These are phyloP conservation scores for Eulithis testata DNA, from an alignment of 2,888 invertebrate genomes.

Conservation along the genomic window DNA sequence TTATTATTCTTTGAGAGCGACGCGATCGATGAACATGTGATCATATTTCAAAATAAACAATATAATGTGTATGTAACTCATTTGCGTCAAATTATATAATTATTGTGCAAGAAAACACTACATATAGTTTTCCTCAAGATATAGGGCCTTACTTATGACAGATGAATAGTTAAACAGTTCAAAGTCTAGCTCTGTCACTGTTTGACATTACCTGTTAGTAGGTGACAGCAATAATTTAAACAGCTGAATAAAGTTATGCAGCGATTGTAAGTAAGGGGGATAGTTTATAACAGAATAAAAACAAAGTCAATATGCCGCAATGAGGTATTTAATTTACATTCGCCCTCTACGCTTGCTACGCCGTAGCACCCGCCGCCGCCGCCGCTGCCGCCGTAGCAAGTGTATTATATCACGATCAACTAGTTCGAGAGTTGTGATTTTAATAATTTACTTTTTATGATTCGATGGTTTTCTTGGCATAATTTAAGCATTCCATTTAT, in stretches of 20 bases:
- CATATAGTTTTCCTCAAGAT: not conserved
- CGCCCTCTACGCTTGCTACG: conserved; percentile 30
- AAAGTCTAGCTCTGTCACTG: too few species aligned
- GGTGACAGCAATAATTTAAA: too few species aligned
- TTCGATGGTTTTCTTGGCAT: not conserved
- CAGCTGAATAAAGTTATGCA: too few species aligned
- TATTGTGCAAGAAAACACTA: not conserved
- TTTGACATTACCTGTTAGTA: too few species aligned
- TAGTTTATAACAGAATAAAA: not conserved
- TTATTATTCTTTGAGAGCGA: conserved; percentile 62
- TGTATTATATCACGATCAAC: not conserved
- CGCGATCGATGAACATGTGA: conserved; percentile 59
- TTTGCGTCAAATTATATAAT: not conserved
- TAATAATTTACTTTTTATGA: not conserved
- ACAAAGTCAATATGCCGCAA: not conserved
- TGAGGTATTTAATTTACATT: not conserved
- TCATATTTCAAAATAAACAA: conserved; percentile 7
- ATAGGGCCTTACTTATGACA: too few species aligned
- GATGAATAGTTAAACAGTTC: too few species aligned
- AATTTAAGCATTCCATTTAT: not conserved
- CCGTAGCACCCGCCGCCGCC: conserved; percentile 15
- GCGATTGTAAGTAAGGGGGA: too few species aligned
- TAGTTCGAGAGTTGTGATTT: not conserved
- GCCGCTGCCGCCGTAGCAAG: conserved; percentile 4
- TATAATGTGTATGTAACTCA: too few species aligned